Base-by-base conservation (phyloP, 2,113 vertebrate genomes). In the Chlorodrepanis virens region DNA sequence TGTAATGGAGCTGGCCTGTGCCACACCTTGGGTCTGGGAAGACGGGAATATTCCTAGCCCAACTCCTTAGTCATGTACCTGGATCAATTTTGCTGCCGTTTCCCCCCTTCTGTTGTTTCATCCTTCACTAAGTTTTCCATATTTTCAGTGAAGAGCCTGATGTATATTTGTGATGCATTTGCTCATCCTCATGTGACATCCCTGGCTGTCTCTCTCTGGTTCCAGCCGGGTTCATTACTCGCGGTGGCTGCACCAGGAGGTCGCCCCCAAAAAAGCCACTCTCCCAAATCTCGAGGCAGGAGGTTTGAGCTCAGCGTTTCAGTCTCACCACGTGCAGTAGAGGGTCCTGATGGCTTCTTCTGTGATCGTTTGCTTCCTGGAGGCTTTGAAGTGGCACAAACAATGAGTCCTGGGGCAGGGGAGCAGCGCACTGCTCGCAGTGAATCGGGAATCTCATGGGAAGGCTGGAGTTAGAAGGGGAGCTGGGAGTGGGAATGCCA, bases 61-160 rank as follows among this genome's bases (percentile, higher is more conserved):
- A 70, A 21, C 40, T 92, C 92, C 90, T 96, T 16, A 65, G 54
- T 74, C 92, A 61, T 31, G 42, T 44, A 85, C 83, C 95, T 71
- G 83, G 82, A 93, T 96, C 91, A 80, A 65, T 96, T 92, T 60
- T 77, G 69, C 54, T 94, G 84, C 85, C 9, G 3, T 93, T 84
- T 29, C 35, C 27, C 61, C 25, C 16, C 1, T 23, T 28, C n/a
- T 23, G 9, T 63, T 85, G 50, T 90, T 91, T 90, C 89, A 86
- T 31, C 89, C 80, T 96, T 90, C 61, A 6, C 67, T 90, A 85
- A 78, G 60, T 93, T 91, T 63, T 37, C 96, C 89, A 11, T 86
- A 78, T 88, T 94, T 94, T 89, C 16, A 89, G 65, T 82, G 52
- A 89, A 68, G 93, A 91, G 93, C 61, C 87, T 82, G 84, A 52